A percentile compares a stretch with the other conserved stretches of the same genome.
phyloP scores from a whole-genome alignment of 2,113 vertebrate species.

The Antennarius striatus region DNA sequence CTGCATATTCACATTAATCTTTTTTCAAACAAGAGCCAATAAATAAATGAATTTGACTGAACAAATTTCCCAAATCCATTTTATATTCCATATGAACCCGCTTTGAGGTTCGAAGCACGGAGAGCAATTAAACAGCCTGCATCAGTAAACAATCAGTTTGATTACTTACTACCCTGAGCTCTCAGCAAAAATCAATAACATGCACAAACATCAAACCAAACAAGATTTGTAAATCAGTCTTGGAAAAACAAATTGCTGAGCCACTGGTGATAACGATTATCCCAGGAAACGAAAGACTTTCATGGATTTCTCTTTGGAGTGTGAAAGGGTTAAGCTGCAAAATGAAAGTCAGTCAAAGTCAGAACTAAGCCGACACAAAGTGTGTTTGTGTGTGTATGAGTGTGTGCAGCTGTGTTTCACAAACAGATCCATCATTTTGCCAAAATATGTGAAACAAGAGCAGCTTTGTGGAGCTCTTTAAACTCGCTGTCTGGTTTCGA shows the following conservation, averaged over 20 bases:
- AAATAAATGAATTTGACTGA: constrained; percentile 29
- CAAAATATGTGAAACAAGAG: background rate
- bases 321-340: constrained; percentile 45
- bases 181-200: constrained; percentile 76
- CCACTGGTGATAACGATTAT: constrained; percentile 42
- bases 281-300: constrained; percentile 30
- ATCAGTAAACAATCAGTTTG: constrained; percentile 58
- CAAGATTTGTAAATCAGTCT: constrained; percentile 61
- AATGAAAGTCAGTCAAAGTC: constrained; percentile 65
- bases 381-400: constrained; percentile 3
- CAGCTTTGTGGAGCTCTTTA: background rate
- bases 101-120: constrained; percentile 45
- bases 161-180: constrained; percentile 72
- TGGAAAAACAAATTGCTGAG: constrained; percentile 58
- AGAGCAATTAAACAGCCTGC: constrained; percentile 68
- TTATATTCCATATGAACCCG: constrained; percentile 34
- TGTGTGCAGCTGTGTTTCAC: background rate
- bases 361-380: constrained; percentile 48
- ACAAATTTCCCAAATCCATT: constrained; percentile 36
- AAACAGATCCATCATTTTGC: background rate
- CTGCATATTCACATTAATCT: constrained; percentile 13
- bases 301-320: constrained; percentile 41
- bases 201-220: constrained; percentile 74
- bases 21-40: constrained; percentile 33
- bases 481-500: background rate